Base-by-base conservation (phyloP, 2,888 invertebrate genomes). In the Melanostoma scalare region DNA sequence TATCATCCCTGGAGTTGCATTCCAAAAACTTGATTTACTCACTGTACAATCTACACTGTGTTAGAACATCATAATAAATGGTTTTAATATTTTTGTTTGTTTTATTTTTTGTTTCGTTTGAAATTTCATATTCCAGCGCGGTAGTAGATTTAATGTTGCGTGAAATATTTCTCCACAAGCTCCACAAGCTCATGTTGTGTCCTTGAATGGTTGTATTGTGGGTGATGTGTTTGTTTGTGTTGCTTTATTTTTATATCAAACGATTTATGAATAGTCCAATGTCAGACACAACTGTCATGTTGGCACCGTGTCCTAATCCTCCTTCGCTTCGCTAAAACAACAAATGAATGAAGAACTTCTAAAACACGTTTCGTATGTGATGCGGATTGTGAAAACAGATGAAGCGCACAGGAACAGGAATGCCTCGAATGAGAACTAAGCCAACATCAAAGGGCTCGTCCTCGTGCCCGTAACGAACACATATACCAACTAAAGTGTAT, bases 41-140 rank as follows among this genome's bases (percentile, higher is more conserved):
- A 61, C 65, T 56, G 67, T 79, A 55, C 48, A 20, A 33, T 56
- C 61, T n/a, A 33, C 6, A 4, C 52, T 55, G 65, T 79, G 53
- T 67, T 79, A 56, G 75, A 56, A 79, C 65, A 63, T 72, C 74
- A 84, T 84, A 84, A 84, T 75, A 84, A 79, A 84, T 84, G 79
- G 78, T 58, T 84, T 84, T 71, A 61, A 79, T 74, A 46, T 73
- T 74, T 82, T 74, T 50, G 20, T 63, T 10, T 38, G 55, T 10
- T 58, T 8, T 58, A 38, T 9, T 38, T 9, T 31, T 58, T 10
- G 30, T 71, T 46, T 20, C 40, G 10, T 33, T 61, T 58, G 40
- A 55, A 67, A 71, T 72, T 50, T 81, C 72, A 81, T 77, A 72
- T 72, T 81, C 61, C 61, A 77, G 31, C 50, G 33, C 10, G 68